A percentile compares a stretch with the other conserved stretches of the same genome.
Conservation (phyloP, 2,888 invertebrate species). For the Exephanes ischioxanthus region DNA sequence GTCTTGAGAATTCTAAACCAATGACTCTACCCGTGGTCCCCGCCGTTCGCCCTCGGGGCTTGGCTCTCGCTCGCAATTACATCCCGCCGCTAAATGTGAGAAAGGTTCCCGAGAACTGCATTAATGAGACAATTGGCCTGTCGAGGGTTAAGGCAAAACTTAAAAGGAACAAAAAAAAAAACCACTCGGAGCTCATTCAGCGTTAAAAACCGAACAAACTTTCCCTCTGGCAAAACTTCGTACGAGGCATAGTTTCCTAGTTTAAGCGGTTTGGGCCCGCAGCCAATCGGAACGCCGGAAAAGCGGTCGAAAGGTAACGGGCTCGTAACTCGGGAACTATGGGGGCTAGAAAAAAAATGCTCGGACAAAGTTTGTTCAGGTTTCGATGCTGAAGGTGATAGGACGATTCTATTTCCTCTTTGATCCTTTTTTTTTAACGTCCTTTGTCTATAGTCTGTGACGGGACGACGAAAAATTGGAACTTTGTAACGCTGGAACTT, state of each 20-base stretch:
- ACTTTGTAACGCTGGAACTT: neutral
- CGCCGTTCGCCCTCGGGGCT: conserved; percentile 17
- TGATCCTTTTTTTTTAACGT: neutral
- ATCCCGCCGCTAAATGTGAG: neutral
- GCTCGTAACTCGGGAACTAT: neutral
- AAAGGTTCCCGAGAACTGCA: conserved; percentile 1
- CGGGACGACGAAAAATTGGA: neutral
- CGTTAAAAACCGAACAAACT: neutral
- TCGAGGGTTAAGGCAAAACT: neutral
- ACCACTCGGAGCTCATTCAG: neutral
- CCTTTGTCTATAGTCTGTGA: neutral
- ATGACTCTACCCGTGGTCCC: neutral
- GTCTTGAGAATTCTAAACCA: conserved; percentile 22
- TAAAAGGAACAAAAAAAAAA: neutral
- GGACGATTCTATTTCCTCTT: neutral
- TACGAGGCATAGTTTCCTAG: neutral
- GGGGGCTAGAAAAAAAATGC: neutral
- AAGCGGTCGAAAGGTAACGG: neutral
- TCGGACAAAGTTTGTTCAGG: neutral
- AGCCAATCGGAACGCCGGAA: neutral
- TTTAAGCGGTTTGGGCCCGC: neutral
- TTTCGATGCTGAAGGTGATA: neutral
- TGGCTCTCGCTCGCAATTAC: conserved; percentile 31
- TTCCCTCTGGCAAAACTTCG: neutral
- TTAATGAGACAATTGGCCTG: conserved; percentile 3